Base-by-base conservation (phyloP, 2,888 invertebrate genomes). In the Heliothis peltigera region DNA sequence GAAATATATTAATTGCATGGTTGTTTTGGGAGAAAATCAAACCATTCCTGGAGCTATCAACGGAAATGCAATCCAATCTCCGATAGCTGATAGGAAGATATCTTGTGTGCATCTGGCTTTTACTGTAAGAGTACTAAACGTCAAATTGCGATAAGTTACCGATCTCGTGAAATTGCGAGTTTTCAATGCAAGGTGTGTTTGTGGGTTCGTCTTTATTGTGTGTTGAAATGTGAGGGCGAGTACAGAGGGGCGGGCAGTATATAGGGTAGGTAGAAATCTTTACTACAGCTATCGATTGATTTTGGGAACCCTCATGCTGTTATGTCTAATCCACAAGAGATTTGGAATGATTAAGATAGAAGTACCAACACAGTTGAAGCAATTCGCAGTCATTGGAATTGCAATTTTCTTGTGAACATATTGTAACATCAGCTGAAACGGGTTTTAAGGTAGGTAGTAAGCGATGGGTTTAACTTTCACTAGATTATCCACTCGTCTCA, bases 391-490 rank as follows among this genome's bases (percentile, higher is more conserved):
- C n/a, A 21, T 55, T n/a, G n/a, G 32, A 7, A 12, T 32, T 39
- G 19, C 6, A 25, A 21, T 42, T 56, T 22, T 60, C 57, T 42
- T 49, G 35, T 42, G 17, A 53, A 46, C 46, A 48, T 4, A 44
- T 56, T 15, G 43, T 60, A 47, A 43, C 57, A 49, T 57, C 19
- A 10, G 46, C 46, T 57, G 46, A 60, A 69, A 64, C 75, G 18
- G 42, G 75, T 57, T 72, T 71, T 39, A 75, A 53, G 47, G 52
- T 19, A 32, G 59, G 21, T 56, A 75, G 70, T 69, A 43, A 70
- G 75, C 70, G 53, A 54, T 57, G 49, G 43, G 32, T 19, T 72
- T 56, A 64, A 72, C 79, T 77, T 79, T 79, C 76, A 69, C 75
- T 75, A 32, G 21, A 47, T 25, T 64, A 43, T 32, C 52, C 12